Evolutionary conservation across 1,140 invertebrate genomes (phyloP), one percentile per base, ranked within the genome.

Genomic region (Rhagoletis zephyria): DNA sequence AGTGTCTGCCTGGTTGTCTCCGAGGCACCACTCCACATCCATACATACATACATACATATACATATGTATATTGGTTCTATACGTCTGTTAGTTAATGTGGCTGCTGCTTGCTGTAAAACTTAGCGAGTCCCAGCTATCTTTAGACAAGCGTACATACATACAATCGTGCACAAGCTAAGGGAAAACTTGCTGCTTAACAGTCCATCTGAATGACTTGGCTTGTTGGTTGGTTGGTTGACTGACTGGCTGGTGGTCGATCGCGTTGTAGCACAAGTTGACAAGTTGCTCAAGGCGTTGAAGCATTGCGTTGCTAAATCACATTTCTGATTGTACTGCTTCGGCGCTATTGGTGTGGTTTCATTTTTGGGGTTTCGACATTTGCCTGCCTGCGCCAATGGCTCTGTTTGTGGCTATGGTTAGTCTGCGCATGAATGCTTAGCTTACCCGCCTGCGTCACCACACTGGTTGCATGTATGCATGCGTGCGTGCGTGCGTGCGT

Each of bases 291-390:
- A 67, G 64, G 64, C 64, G 64, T 67, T 67, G 64, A 67, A 40
- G 64, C 64, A 67, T 67, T 67, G 64, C 64, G 30, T 67, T 67
- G 64, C 64, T 67, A 67, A 67, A 67, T 67, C 64, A 67, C 64
- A 67, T 67, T 67, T 67, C 30, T 42, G 64, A 67, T 67, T 40
- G 12, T 67, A 56, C 74, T 42, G 9, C 7, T 81, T 51, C 42
- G 74, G 45, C 6, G 48, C 16, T 56, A 6, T 19, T 81, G 48
- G 48, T 81, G 45, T 56, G 48, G 74, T 19, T 56, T 81, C 45
- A 81, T 56, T 74, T 30, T 74, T 74, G 70, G 30, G 12, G 6
- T 74, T 74, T 74, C 16, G 40, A 48, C 30, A 40, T 42, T 30
- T 48, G 45, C 70, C 16, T 74, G 67, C 30, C 12, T 70, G 12